These are phyloP conservation scores for Perccottus glenii DNA, from an alignment of 2,113 vertebrate genomes.

Conservation along the genomic window DNA sequence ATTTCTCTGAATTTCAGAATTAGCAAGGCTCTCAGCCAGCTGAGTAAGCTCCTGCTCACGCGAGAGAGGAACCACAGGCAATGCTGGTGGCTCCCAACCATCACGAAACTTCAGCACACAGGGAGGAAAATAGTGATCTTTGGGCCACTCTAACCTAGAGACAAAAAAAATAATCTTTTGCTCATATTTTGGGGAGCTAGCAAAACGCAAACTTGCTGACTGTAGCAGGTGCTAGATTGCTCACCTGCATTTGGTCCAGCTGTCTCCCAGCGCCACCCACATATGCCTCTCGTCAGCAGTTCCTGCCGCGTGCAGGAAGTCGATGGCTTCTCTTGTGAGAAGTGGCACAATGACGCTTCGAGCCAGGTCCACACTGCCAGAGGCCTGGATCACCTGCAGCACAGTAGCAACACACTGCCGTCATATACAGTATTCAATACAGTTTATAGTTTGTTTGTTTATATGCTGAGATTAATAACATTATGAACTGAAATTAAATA, in stretches of 20 bases:
- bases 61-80: constrained; percentile 69
- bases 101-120: constrained; percentile 88
- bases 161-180: background rate
- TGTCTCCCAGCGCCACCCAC: constrained; percentile 89
- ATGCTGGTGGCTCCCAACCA: constrained; percentile 90
- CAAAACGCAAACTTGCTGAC: no score
- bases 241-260: constrained; percentile 93
- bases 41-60: constrained; percentile 85
- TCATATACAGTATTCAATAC: background rate
- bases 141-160: constrained; percentile 90
- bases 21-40: constrained; percentile 78
- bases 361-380: constrained; percentile 88
- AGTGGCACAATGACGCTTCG: constrained; percentile 89
- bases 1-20: constrained; percentile 76
- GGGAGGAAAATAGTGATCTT: constrained; percentile 89
- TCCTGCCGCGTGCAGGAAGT: constrained; percentile 85
- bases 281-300: constrained; percentile 87
- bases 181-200: no score
- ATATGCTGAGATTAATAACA: background rate
- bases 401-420: background rate
- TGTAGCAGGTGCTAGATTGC: background rate
- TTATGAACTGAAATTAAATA: background rate
- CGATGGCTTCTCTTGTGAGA: constrained; percentile 86
- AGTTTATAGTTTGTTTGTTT: no score
- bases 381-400: constrained; percentile 89